phyloP scores from a whole-genome alignment of 1,140 invertebrate genomes.

The Papilio xuthus region DNA sequence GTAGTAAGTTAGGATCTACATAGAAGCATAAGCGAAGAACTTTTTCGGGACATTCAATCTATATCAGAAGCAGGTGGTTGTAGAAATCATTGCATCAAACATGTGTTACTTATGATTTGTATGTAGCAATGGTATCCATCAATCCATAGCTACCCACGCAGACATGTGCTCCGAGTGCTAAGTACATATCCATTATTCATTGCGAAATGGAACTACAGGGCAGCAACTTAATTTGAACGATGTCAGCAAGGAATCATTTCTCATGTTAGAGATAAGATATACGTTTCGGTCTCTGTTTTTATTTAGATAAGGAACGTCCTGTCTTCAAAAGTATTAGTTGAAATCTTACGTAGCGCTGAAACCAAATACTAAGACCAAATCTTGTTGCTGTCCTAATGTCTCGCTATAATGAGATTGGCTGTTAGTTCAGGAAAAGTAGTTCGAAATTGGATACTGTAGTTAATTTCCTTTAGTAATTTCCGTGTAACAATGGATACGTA shows the following conservation, averaged over 20 bases:
- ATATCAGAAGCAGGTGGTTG: neutral
- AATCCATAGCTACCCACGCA: slow-evolving; percentile 23
- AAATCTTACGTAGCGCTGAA: neutral
- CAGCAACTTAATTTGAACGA: slow-evolving; percentile 18
- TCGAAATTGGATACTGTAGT: no score
- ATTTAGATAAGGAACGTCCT: neutral
- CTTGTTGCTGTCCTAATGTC: no score
- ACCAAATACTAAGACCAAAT: no score
- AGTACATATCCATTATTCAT: slow-evolving; percentile 32
- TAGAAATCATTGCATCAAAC: neutral
- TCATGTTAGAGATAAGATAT: neutral
- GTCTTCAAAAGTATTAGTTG: neutral
- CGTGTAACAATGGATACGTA: slow-evolving; percentile 34
- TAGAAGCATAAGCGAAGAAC: no score
- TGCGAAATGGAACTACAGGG: slow-evolving; percentile 15
- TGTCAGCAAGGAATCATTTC: neutral
- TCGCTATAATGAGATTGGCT: no score
- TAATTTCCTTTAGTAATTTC: neutral
- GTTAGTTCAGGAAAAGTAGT: no score
- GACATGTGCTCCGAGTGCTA: slow-evolving; percentile 23
- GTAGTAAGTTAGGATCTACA: no score
- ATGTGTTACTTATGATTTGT: neutral
- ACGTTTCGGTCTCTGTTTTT: neutral
- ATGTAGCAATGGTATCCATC: slow-evolving; percentile 21
- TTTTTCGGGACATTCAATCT: neutral